phyloP scores from a whole-genome alignment of 2,113 vertebrate genomes.

The Onychostoma macrolepis region DNA sequence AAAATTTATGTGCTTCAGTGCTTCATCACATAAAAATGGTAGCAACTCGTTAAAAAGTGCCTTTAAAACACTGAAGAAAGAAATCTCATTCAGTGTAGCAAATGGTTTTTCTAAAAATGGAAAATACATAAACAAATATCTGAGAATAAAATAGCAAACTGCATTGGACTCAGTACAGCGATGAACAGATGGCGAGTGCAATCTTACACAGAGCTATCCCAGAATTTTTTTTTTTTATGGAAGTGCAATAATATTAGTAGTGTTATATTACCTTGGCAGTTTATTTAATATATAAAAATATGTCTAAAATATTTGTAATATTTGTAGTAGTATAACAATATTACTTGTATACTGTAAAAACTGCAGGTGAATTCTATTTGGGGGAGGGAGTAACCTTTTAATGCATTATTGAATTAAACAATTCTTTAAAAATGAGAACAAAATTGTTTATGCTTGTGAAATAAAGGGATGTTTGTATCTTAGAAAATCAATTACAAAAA shows the following conservation, averaged over 20 bases:
- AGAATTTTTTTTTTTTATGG: neutral
- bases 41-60: neutral
- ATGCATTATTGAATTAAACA: too few species aligned
- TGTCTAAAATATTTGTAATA: neutral
- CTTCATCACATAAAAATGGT: neutral
- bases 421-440: too few species aligned
- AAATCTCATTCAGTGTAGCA: neutral
- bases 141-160: neutral
- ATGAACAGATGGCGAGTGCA: constrained; percentile 13
- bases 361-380: neutral
- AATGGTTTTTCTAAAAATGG: neutral
- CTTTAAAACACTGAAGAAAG: neutral
- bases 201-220: neutral
- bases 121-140: neutral
- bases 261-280: neutral
- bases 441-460: neutral
- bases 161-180: constrained; percentile 2
- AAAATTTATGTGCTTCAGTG: neutral
- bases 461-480: neutral
- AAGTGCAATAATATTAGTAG: neutral
- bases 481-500: neutral
- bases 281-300: neutral
- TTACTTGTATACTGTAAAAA: neutral
- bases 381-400: neutral
- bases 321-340: neutral